Evolutionary conservation across 2,797 vertebrate genomes (phyloP), one percentile per base, ranked within the genome.

Genomic region (Bradypodion pumilum): DNA sequence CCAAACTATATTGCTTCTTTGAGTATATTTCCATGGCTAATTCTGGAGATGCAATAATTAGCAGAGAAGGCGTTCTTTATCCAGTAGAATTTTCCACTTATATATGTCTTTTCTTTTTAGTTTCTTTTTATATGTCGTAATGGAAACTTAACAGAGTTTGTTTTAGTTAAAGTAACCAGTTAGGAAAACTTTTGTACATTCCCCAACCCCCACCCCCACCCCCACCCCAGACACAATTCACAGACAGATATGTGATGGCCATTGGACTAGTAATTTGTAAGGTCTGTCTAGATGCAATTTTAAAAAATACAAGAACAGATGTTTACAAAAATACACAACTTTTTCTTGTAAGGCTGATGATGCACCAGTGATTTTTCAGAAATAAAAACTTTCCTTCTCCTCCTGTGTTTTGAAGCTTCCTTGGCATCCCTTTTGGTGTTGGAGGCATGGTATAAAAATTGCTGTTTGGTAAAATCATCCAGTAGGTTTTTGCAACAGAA

Each of bases 61-160:
- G 42, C 82, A 60, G 87, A 90, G 88, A 85, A 88, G 84, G 80
- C 90, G 65, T 27, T 59, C 62, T 56, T 69, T 75, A 80, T 83
- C 88, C 86, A 56, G 80, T 74, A 86, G 73, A 88, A 87, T 73
- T 84, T 92, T 91, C 91, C 91, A 83, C 80, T 90, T 86, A 86
- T 89, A 87, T 91, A 91, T 85, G 86, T 86, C 91, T 94, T 93
- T 92, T 88, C 88, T 42, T 79, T 89, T 83, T 76, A 37, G 52
- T 59, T 76, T 13, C 19, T 56, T 92, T 56, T 85, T 75, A 35
- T 40, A 81, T 89, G 81, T 56, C 60, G 32, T 40, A 37, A 91
- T 85, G 82, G 84, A 83, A 87, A 89, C 75, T 81, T 69, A 69
- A 89, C 86, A 91, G 88, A 86, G 81, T n/a, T n/a, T n/a, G n/a